Evolutionary conservation across 2,797 vertebrate genomes (phyloP).

Genomic region (Chelon auratus): DNA sequence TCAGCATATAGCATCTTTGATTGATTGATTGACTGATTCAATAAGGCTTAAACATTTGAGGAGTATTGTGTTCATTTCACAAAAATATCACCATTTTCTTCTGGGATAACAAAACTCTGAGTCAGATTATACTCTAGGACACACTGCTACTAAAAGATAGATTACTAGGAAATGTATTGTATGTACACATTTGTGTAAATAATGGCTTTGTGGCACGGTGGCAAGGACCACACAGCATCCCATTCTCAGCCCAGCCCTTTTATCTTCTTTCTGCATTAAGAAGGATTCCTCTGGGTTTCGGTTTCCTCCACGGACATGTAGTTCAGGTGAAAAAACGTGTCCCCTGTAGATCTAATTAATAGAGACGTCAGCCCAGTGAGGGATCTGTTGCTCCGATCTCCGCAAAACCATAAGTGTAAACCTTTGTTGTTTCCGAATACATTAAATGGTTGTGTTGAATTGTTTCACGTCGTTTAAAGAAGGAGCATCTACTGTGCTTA

Average conservation of each 20-base stretch:
- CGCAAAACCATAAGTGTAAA: neutral
- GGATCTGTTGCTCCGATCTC: neutral
- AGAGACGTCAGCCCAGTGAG: too few relatives aligned
- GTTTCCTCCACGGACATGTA: neutral
- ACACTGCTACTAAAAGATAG: neutral
- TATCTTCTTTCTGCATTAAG: neutral
- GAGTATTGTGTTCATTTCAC: neutral
- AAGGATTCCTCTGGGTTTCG: neutral
- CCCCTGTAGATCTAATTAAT: neutral
- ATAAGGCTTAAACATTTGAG: neutral
- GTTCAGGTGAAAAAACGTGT: conserved; percentile 3
- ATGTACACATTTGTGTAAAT: too few relatives aligned
- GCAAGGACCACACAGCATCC: too few relatives aligned
- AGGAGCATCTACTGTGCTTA: neutral
- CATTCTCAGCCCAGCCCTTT: neutral
- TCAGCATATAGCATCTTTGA: neutral
- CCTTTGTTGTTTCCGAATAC: neutral
- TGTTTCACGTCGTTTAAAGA: neutral
- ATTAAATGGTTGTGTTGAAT: conserved; percentile 20
- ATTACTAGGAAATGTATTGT: too few relatives aligned
- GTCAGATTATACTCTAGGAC: neutral
- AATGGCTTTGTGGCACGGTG: too few relatives aligned
- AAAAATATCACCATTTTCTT: neutral
- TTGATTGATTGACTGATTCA: neutral
- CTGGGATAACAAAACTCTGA: too few relatives aligned